These are phyloP conservation scores for Corbicula japonica DNA, from an alignment of 2,888 invertebrate species.

Conservation along the genomic window DNA sequence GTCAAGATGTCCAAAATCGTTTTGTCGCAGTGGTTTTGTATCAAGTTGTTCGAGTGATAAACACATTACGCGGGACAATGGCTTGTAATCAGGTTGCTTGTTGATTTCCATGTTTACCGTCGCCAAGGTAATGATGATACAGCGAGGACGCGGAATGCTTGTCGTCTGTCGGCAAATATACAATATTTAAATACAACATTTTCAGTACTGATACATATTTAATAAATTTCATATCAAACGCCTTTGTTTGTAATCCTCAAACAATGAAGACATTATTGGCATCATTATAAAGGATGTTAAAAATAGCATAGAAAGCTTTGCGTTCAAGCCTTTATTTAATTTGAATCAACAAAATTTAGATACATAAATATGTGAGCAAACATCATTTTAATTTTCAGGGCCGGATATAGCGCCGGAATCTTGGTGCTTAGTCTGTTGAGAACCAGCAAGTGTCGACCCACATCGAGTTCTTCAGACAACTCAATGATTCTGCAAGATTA, in stretches of 20 bases:
- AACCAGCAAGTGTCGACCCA: too few relatives aligned
- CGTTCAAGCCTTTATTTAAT: too few relatives aligned
- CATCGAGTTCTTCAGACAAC: too few relatives aligned
- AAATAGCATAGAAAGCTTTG: not conserved
- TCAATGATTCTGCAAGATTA: too few relatives aligned
- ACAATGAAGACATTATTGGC: constrained; percentile 33
- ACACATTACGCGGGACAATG: constrained; percentile 25
- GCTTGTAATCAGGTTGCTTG: constrained; percentile 22
- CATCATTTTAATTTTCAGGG: too few relatives aligned
- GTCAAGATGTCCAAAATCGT: too few relatives aligned
- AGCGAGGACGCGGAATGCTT: constrained; percentile 1
- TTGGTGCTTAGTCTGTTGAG: too few relatives aligned
- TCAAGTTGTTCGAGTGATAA: constrained; percentile 36
- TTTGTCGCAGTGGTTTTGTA: constrained; percentile 19
- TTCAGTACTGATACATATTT: constrained; percentile 46
- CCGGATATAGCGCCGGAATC: too few relatives aligned
- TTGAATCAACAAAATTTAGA: constrained; percentile 4
- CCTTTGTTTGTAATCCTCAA: constrained; percentile 42
- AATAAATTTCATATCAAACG: constrained; percentile 36
- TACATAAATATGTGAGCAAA: too few relatives aligned
- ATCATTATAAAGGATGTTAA: constrained; percentile 17
- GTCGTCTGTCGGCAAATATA: constrained; percentile 29
- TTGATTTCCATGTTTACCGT: constrained; percentile 57
- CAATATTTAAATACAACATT: constrained; percentile 20
- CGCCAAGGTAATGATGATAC: constrained; percentile 39